phyloP scores from a whole-genome alignment of 1,140 invertebrate genomes.

The Heliothis virescens region DNA sequence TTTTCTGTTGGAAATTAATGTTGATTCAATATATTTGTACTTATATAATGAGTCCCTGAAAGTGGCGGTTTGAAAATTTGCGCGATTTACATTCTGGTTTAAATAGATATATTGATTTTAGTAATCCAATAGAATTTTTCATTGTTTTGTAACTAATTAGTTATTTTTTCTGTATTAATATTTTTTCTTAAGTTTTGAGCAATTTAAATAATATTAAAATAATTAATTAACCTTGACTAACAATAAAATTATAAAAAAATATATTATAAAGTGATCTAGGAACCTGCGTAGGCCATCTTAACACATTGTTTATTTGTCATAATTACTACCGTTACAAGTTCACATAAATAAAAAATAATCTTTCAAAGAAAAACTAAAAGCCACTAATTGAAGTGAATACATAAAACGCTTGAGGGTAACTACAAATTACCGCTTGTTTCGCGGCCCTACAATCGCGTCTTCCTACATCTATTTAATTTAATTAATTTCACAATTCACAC shows the following conservation, averaged over 20 bases:
- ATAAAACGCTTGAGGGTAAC: neutral
- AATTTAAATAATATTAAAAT: too few relatives aligned
- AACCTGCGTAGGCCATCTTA: too few relatives aligned
- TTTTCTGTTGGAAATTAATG: slow-evolving; percentile 43
- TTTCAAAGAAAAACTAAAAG: neutral
- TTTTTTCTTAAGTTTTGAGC: too few relatives aligned
- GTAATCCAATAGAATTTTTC: neutral
- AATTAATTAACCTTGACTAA: too few relatives aligned
- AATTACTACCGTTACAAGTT: too few relatives aligned
- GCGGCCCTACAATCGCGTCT: slow-evolving; percentile 30
- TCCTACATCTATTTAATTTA: slow-evolving; percentile 45
- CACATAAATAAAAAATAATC: too few relatives aligned
- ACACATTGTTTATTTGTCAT: too few relatives aligned
- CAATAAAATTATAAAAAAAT: too few relatives aligned
- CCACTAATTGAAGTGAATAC: neutral
- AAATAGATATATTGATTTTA: neutral
- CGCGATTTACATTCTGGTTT: neutral
- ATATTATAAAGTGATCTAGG: too few relatives aligned
- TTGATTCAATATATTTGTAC: slow-evolving; percentile 39
- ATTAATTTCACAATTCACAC: slow-evolving; percentile 52
- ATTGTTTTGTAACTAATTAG: neutral
- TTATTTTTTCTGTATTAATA: too few relatives aligned
- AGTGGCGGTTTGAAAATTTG: neutral
- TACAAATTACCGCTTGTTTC: slow-evolving; percentile 19
- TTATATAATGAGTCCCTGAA: slow-evolving; percentile 7